phyloP scores from a whole-genome alignment of 2,888 invertebrate species.

The Folsomia manolachei region DNA sequence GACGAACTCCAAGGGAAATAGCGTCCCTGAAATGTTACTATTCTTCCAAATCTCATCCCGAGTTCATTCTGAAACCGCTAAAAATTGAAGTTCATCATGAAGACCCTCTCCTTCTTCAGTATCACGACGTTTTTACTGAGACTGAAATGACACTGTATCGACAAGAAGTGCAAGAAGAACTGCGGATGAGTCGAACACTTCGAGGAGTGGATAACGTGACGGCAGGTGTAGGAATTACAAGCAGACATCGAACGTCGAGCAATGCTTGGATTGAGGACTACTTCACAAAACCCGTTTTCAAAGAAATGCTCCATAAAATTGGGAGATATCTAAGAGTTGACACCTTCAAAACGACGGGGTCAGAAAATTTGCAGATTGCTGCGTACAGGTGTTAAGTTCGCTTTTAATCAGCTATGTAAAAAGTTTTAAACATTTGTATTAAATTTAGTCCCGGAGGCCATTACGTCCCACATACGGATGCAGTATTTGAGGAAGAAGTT shows the following conservation, averaged over 20 bases:
- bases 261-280: slow-evolving; percentile 37
- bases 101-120: slow-evolving; percentile 32
- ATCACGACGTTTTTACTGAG: slow-evolving; percentile 26
- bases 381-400: slow-evolving; percentile 24
- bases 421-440: neutral
- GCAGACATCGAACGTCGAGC: slow-evolving; percentile 36
- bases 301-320: neutral
- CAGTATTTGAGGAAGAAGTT: slow-evolving; percentile 38
- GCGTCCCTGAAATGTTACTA: slow-evolving; percentile 32
- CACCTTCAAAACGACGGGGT: slow-evolving; percentile 18
- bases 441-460: slow-evolving; percentile 57
- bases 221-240: slow-evolving; percentile 8
- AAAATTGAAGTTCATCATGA: slow-evolving; percentile 41
- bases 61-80: slow-evolving; percentile 30
- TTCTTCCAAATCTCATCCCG: slow-evolving; percentile 24
- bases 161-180: slow-evolving; percentile 25
- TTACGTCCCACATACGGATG: slow-evolving; percentile 55
- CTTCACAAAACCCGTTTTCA: neutral
- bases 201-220: neutral
- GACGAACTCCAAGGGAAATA: neutral
- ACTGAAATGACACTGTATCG: slow-evolving; percentile 21
- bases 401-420: neutral
- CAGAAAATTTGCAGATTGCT: slow-evolving; percentile 32
- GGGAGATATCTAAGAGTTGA: slow-evolving; percentile 21
- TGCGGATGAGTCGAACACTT: slow-evolving; percentile 29